These are phyloP conservation scores for Merops nubicus DNA, from an alignment of 2,113 vertebrate genomes.

Conservation along the genomic window DNA sequence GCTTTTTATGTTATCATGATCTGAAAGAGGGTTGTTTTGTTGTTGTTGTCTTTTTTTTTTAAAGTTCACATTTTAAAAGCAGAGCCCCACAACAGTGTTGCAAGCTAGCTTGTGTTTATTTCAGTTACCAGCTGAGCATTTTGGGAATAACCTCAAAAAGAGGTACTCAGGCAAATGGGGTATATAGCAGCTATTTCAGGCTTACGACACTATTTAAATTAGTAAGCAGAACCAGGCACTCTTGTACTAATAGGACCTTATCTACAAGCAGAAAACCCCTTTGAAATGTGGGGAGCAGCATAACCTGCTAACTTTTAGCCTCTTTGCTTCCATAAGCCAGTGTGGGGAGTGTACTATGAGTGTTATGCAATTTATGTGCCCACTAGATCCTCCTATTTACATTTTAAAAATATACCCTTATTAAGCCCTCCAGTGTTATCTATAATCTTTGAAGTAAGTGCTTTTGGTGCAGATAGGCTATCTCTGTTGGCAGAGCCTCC, in stretches of 20 bases:
- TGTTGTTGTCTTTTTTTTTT: no score
- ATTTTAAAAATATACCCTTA: not conserved
- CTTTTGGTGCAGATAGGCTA: slow-evolving; percentile 27
- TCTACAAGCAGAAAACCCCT: not conserved
- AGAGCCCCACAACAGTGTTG: not conserved
- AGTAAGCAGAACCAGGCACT: not conserved
- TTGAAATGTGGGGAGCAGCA: rapidly evolving
- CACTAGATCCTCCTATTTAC: slow-evolving; percentile 33
- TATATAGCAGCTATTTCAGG: not conserved
- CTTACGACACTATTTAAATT: not conserved
- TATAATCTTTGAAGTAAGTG: slow-evolving; percentile 44
- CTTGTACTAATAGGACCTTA: not conserved
- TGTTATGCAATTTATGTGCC: slow-evolving; percentile 20
- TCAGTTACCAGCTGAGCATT: not conserved
- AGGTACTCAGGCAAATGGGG: not conserved
- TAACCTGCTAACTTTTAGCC: not conserved
- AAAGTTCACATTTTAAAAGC: not conserved
- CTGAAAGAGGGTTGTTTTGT: not conserved
- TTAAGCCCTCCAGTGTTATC: slow-evolving; percentile 15
- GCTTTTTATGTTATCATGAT: not conserved
- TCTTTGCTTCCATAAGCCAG: not conserved
- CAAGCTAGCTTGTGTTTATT: not conserved
- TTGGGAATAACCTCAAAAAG: not conserved
- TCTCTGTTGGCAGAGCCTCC: slow-evolving; percentile 26
- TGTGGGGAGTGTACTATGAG: not conserved